phyloP scores from a whole-genome alignment of 2,113 vertebrate species.

The Felis chaus region DNA sequence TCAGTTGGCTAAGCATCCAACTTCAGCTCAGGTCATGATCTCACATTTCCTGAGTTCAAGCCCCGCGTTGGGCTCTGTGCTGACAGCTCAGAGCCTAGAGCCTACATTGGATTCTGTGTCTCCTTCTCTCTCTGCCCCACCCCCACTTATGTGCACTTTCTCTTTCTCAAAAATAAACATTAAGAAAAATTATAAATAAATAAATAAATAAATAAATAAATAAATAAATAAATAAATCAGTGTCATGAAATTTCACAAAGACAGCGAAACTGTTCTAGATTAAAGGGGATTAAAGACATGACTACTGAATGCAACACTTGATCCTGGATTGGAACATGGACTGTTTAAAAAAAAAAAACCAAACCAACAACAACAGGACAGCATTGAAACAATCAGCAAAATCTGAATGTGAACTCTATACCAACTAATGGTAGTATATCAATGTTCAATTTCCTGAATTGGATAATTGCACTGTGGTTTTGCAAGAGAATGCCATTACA shows the following conservation, averaged over 20 bases:
- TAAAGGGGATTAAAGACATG: background rate
- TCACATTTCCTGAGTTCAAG: no score
- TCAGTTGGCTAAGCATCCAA: no score
- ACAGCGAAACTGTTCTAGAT: background rate
- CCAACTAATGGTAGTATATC: conserved; percentile 13
- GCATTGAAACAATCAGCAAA: conserved; percentile 39
- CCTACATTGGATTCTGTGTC: no score
- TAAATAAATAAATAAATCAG: no score
- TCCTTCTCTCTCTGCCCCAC: no score
- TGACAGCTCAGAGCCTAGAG: no score
- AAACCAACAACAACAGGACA: background rate
- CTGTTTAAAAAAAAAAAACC: background rate
- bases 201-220: no score
- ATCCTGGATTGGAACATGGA: background rate
- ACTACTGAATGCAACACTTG: background rate
- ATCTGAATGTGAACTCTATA: conserved; percentile 41
- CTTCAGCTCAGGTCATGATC: no score
- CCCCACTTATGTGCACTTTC: no score
- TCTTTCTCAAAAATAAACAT: no score
- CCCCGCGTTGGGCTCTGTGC: no score
- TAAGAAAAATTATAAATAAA: no score
- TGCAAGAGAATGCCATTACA: conserved; percentile 52
- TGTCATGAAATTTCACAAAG: conserved; percentile 7
- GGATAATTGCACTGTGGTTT: conserved; percentile 59
- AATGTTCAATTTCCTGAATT: conserved; percentile 52